phyloP scores from a whole-genome alignment of 2,113 vertebrate species.

The Zosterops lateralis region DNA sequence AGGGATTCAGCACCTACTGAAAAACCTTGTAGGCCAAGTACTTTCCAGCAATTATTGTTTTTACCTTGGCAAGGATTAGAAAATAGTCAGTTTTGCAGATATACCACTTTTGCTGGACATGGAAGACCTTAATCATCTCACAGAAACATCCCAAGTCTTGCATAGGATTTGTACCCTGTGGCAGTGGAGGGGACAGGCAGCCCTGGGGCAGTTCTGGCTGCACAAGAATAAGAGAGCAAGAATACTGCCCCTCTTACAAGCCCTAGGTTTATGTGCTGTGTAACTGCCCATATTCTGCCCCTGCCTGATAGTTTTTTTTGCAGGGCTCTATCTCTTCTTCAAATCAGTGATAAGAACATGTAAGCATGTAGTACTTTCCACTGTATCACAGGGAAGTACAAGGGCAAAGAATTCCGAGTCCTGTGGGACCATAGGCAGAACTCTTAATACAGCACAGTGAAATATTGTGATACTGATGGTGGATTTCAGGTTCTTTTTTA shows the following conservation, averaged over 20 bases:
- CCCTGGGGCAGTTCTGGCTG: not conserved
- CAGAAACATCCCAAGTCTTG: not conserved
- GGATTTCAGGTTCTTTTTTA: not conserved
- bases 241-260: not conserved
- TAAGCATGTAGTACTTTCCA: not conserved
- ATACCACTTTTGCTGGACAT: not conserved
- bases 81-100: not conserved
- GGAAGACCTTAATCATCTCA: not conserved
- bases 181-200: not conserved
- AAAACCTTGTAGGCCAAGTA: not conserved
- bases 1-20: not conserved
- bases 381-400: not conserved
- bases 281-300: not conserved
- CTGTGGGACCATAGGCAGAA: not conserved
- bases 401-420: not conserved
- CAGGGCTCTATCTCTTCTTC: not conserved
- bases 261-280: not conserved
- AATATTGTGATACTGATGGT: not conserved
- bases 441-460: not conserved
- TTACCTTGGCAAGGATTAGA: not conserved
- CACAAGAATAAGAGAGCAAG: not conserved
- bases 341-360: not conserved
- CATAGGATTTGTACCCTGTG: fast-evolving
- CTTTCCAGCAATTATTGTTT: not conserved
- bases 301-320: not conserved